Evolutionary conservation across 2,797 vertebrate species (phyloP), one percentile per base, ranked within the genome.

Genomic region (Gymnothorax javanicus): DNA sequence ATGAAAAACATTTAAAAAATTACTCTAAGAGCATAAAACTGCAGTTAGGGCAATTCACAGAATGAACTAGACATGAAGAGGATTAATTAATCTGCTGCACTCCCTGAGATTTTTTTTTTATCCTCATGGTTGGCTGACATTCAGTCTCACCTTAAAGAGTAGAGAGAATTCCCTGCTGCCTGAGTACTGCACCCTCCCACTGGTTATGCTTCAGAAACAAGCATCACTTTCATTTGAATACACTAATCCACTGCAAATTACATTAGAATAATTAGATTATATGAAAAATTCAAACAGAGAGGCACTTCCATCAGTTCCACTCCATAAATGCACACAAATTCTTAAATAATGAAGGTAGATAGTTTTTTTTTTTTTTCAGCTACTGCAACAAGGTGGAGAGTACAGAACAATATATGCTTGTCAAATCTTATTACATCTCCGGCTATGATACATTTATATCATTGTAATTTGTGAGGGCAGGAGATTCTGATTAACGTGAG

Each of bases 241-340:
- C 27, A 43, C 71, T 75, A 17, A 75, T 75, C 71, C 71, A 75
- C 17, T 75, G 27, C 71, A 75, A 75, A 75, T 75, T 27, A 43
- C 71, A 75, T 75, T 43, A 50, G 71, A 75, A 75, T 50, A 75
- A 75, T 75, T 43, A 12, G 71, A 75, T 75, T 75, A 75, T 75
- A 75, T 75, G 13, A 71, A 71, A 71, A 71, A 75, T 12, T 75
- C 27, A 27, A 73, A 73, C n/a, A 43, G 69, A 75, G 71, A 75
- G 71, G 27, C 71, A 15, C 27, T 50, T 75, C 71, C 71, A 43
- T 75, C 71, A 43, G 27, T 75, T 50, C 71, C 71, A 50, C 71
- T 75, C 71, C 11, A 75, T 43, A 50, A 43, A 75, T 75, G 71
- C 71, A 75, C 71, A 75, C 71, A 43, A 43, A 43, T 7, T 27